Percentiles rank a stretch among this genome's conserved stretches.
These are phyloP conservation scores for Hydrochoerus hydrochaeris DNA, from an alignment of 2,113 vertebrate genomes.

Conservation along the genomic window DNA sequence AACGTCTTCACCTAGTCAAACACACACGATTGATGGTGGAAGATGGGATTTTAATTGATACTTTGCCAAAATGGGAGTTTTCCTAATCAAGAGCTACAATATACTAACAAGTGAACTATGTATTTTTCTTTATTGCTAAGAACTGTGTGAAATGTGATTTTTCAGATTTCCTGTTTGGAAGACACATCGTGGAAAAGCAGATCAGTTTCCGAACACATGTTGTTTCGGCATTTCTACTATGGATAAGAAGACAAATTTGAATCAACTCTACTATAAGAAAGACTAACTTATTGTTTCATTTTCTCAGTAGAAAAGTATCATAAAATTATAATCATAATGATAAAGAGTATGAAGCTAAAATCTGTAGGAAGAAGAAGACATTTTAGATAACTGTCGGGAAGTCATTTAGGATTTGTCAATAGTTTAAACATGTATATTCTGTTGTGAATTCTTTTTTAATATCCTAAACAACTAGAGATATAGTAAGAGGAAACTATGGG, in stretches of 20 bases:
- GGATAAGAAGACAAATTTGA: neutral
- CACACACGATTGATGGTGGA: neutral
- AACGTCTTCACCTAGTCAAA: neutral
- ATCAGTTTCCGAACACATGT: neutral
- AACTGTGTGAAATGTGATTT: neutral
- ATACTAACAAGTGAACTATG: neutral
- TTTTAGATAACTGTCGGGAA: neutral
- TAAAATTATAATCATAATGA: neutral
- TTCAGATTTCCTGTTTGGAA: slow-evolving; percentile 6
- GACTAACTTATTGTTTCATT: neutral
- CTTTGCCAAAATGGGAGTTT: neutral
- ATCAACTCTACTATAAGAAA: neutral
- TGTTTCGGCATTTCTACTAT: neutral
- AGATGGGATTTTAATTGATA: neutral
- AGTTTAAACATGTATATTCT: neutral
- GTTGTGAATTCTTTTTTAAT: neutral
- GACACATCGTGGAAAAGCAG: neutral
- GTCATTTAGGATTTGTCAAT: neutral
- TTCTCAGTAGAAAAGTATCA: neutral
- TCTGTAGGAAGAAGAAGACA: neutral
- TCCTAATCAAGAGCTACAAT: neutral
- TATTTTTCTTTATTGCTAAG: neutral
- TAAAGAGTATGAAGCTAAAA: neutral
- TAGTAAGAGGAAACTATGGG: neutral
- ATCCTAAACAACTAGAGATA: neutral